Evolutionary conservation across 1,140 invertebrate species (phyloP).

Genomic region (Adelges cooleyi): DNA sequence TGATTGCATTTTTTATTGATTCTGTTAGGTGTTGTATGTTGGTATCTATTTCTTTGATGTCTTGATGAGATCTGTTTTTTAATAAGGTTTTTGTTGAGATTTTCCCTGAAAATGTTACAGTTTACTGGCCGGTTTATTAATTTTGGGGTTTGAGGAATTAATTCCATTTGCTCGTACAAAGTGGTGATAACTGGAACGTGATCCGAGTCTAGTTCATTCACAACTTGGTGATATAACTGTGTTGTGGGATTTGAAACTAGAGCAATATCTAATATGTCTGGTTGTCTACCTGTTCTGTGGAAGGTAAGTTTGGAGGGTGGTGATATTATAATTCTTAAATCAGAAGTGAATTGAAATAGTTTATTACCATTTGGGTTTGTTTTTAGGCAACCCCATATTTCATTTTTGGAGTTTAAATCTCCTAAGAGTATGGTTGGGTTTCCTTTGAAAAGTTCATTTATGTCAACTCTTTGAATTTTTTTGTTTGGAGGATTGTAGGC

Average conservation of each 20-base stretch:
- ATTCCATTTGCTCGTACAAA: not conserved
- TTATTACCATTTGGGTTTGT: not conserved
- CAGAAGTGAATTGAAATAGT: not conserved
- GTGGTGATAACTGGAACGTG: not conserved
- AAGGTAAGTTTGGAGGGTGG: not conserved
- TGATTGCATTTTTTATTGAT: not conserved
- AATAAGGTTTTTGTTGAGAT: not conserved
- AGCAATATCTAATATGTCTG: not conserved
- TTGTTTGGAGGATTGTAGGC: constrained; percentile 8
- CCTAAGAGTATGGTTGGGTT: not conserved
- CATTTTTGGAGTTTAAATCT: constrained; percentile 11
- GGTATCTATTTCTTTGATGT: not conserved
- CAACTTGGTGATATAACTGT: not conserved
- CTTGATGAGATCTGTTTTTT: not conserved
- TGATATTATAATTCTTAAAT: not conserved
- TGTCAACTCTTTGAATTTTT: not conserved
- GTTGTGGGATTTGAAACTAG: not conserved
- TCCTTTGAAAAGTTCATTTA: not conserved
- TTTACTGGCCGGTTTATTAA: not conserved
- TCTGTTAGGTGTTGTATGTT: not conserved
- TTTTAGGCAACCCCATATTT: not conserved
- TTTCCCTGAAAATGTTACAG: not conserved
- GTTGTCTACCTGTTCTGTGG: not conserved
- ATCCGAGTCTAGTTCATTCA: not conserved
- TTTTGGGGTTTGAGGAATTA: not conserved